phyloP scores from a whole-genome alignment of 2,888 invertebrate genomes.

The Nymphalis urticae region DNA sequence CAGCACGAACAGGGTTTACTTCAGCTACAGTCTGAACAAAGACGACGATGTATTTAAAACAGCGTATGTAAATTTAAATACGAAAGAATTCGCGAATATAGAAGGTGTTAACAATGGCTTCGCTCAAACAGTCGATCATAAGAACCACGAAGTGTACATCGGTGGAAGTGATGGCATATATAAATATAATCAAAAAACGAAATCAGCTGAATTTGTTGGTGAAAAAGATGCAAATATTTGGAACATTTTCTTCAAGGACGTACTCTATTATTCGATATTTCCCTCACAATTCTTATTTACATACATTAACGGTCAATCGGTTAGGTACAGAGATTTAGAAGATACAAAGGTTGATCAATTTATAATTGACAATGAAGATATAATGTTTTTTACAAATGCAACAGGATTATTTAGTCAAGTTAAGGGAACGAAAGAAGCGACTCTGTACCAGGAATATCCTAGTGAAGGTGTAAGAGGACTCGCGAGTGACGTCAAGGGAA shows the following conservation, averaged over 20 bases:
- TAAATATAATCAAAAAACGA: conserved; percentile 55
- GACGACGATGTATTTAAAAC: conserved; percentile 54
- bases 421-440: conserved; percentile 56
- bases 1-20: conserved; percentile 59
- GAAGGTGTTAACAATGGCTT: conserved; percentile 59
- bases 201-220: conserved; percentile 53
- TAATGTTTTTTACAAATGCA: conserved; percentile 59
- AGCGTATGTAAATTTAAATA: conserved; percentile 58
- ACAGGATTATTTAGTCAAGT: conserved; percentile 61
- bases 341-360: conserved; percentile 66
- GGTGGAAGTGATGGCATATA: conserved; percentile 65
- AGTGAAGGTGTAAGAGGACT: conserved; percentile 53
- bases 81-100: conserved; percentile 56
- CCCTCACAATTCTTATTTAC: conserved; percentile 62
- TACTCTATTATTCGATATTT: conserved; percentile 58
- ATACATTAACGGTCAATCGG: conserved; percentile 48
- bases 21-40: conserved; percentile 56
- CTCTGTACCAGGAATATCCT: conserved; percentile 45
- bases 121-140: conserved; percentile 60
- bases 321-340: conserved; percentile 59
- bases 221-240: conserved; percentile 56
- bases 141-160: conserved; percentile 57
- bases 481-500: conserved; percentile 54
- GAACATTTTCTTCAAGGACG: conserved; percentile 62
- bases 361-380: conserved; percentile 57